phyloP scores from a whole-genome alignment of 2,797 vertebrate species.

The Rhinogobio ventralis region DNA sequence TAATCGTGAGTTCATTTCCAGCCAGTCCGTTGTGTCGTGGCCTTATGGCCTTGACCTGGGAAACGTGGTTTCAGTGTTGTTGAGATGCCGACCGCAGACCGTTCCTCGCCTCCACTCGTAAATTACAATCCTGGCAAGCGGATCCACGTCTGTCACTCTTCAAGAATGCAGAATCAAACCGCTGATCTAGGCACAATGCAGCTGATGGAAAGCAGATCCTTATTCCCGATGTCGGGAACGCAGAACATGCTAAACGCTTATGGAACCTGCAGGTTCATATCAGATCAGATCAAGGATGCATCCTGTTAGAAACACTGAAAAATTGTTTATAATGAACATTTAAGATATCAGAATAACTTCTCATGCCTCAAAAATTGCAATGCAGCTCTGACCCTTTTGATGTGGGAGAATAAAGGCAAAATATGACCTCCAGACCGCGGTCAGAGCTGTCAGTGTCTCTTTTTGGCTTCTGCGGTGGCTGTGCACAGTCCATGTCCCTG shows the following conservation, averaged over 20 bases:
- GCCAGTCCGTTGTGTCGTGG: conserved; percentile 58
- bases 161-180: conserved; percentile 67
- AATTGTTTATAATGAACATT: background rate
- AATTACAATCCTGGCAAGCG: conserved; percentile 70
- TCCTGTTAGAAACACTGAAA: background rate
- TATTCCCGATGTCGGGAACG: conserved; percentile 33
- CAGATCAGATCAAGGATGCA: background rate
- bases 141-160: conserved; percentile 65
- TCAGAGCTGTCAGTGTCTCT: conserved; percentile 52
- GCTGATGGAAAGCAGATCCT: conserved; percentile 74
- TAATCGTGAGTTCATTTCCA: conserved; percentile 62
- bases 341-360: conserved; percentile 51
- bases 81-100: conserved; percentile 71
- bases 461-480: conserved; percentile 62
- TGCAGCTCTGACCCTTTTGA: conserved; percentile 70
- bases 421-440: conserved; percentile 75
- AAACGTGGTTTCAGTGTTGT: conserved; percentile 76
- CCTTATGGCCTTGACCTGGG: conserved; percentile 68
- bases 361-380: conserved; percentile 66
- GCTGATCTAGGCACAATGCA: conserved; percentile 77
- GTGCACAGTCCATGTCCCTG: conserved; percentile 47
- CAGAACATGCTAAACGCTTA: background rate
- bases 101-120: conserved; percentile 69
- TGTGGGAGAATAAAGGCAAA: conserved; percentile 70
- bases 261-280: conserved; percentile 36